phyloP scores from a whole-genome alignment of 2,797 vertebrate genomes.

The Rhyacichthys aspro region DNA sequence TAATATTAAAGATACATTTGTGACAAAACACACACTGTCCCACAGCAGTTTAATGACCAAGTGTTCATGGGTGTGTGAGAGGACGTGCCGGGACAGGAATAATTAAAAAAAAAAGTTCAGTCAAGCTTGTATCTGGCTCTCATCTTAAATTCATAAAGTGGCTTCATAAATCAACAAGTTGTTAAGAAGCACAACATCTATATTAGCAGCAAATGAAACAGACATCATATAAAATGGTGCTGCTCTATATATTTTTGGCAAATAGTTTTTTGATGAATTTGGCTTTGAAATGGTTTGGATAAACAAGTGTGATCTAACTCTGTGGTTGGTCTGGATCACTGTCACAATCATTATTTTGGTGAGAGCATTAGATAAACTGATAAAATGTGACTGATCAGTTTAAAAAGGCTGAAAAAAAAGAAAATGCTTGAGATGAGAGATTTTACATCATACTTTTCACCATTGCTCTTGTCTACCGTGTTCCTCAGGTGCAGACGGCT shows the following conservation, averaged over 20 bases:
- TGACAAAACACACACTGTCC: background rate
- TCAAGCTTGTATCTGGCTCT: background rate
- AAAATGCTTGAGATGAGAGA: no score
- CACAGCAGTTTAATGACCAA: slow-evolving; percentile 26
- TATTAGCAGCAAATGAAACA: background rate
- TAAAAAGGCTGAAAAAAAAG: no score
- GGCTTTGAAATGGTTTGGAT: slow-evolving; percentile 24
- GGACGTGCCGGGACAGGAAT: slow-evolving; percentile 38
- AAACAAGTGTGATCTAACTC: slow-evolving; percentile 26
- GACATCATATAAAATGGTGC: slow-evolving; percentile 8
- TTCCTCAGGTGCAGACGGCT: slow-evolving; percentile 53
- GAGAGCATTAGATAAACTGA: slow-evolving; percentile 13
- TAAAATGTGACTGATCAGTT: no score
- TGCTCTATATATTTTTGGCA: no score
- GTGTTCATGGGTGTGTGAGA: slow-evolving; percentile 35
- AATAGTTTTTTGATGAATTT: slow-evolving; percentile 1
- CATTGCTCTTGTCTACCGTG: slow-evolving; percentile 2
- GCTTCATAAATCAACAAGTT: slow-evolving; percentile 6
- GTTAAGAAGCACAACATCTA: background rate
- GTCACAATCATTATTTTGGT: slow-evolving; percentile 14
- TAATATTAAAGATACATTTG: slow-evolving; percentile 10
- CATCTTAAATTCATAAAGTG: background rate
- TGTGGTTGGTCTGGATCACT: slow-evolving; percentile 13
- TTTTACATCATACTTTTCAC: background rate
- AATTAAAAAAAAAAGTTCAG: slow-evolving; percentile 15